Conservation (phyloP, 2,113 vertebrate genomes). For the Leptosomus discolor region DNA sequence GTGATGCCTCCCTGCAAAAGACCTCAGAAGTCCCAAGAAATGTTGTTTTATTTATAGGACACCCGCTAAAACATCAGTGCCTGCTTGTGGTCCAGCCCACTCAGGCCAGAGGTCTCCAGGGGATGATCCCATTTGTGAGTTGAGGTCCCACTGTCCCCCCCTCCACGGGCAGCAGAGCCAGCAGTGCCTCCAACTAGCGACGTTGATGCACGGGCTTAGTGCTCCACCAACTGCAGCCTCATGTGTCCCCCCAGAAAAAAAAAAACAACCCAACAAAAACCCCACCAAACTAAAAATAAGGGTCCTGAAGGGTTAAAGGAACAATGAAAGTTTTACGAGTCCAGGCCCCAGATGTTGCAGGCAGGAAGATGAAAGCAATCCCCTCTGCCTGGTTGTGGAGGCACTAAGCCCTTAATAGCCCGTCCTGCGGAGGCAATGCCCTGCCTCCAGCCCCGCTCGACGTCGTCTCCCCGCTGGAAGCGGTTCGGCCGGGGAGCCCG, state of each 20-base stretch:
- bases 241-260: neutral
- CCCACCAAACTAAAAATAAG: no score
- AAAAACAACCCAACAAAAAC: no score
- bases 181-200: fast-evolving
- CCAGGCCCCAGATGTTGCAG: conserved; percentile 31
- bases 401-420: neutral
- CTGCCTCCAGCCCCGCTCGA: neutral
- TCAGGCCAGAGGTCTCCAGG: neutral
- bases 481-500: neutral
- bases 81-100: neutral
- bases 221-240: neutral
- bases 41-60: neutral
- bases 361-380: conserved; percentile 45
- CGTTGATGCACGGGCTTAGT: neutral
- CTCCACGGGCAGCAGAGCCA: neutral
- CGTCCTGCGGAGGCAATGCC: neutral
- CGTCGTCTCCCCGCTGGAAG: neutral
- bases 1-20: neutral
- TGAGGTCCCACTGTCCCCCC: neutral
- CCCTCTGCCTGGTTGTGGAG: neutral
- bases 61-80: neutral
- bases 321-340: conserved; percentile 1
- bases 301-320: conserved; percentile 17
- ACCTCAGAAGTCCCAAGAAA: neutral
- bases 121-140: neutral